A percentile compares a stretch with the other conserved stretches of the same genome.
phyloP scores from a whole-genome alignment of 1,140 invertebrate species.

The Campoletis sonorensis region DNA sequence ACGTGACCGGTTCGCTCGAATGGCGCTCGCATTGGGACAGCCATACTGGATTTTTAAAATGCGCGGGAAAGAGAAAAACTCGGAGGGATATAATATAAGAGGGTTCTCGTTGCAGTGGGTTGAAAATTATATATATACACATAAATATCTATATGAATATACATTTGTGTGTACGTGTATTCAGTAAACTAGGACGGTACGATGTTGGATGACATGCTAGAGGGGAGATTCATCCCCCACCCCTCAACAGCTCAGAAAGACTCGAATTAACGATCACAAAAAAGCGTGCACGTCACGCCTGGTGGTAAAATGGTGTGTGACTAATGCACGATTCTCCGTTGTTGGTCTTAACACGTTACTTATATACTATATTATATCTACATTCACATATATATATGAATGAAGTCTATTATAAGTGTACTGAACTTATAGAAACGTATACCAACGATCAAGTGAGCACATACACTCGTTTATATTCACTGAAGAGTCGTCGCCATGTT shows the following conservation, averaged over 20 bases:
- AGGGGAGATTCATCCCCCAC: slow-evolving; percentile 37
- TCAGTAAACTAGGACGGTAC: slow-evolving; percentile 47
- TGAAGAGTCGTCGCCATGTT: slow-evolving; percentile 73
- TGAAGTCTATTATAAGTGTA: neutral
- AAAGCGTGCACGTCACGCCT: slow-evolving; percentile 72
- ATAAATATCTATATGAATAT: neutral
- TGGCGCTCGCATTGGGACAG: slow-evolving; percentile 41
- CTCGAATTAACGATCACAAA: slow-evolving; percentile 73
- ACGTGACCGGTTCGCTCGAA: slow-evolving; percentile 64
- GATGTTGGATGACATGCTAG: slow-evolving; percentile 60
- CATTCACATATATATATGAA: neutral
- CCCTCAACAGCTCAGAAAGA: slow-evolving; percentile 29
- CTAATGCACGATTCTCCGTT: slow-evolving; percentile 70
- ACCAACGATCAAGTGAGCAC: neutral
- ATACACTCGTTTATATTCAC: slow-evolving; percentile 39
- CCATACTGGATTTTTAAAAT: slow-evolving; percentile 70
- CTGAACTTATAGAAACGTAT: slow-evolving; percentile 18
- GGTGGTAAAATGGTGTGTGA: slow-evolving; percentile 75
- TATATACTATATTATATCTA: slow-evolving; percentile 4
- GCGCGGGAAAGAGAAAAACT: slow-evolving; percentile 61
- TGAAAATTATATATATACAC: neutral
- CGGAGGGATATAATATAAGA: slow-evolving; percentile 22
- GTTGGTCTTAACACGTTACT: slow-evolving; percentile 16
- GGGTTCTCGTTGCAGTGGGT: slow-evolving; percentile 24
- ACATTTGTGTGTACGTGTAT: neutral